Evolutionary conservation across 2,888 invertebrate species (phyloP).

Genomic region (Nematopogon swammerdamellus): DNA sequence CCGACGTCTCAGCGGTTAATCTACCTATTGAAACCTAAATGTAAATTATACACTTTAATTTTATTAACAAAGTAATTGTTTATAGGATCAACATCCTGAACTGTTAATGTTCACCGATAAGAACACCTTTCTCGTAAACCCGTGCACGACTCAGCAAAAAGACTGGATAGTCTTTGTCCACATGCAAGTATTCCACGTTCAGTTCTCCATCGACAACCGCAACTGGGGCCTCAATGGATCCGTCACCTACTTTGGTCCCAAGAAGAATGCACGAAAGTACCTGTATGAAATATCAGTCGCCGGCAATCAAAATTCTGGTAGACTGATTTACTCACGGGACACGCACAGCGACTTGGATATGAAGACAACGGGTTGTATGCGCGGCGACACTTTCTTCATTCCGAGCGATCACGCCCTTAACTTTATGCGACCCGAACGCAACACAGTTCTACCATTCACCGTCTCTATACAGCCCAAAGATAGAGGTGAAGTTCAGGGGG

Average conservation of each 20-base stretch:
- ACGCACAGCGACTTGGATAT: conserved; percentile 45
- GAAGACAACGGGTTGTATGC: conserved; percentile 25
- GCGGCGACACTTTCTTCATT: conserved; percentile 42
- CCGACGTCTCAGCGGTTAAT: too few relatives aligned
- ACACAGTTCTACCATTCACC: conserved; percentile 20
- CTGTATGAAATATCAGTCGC: conserved; percentile 34
- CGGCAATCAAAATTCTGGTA: conserved; percentile 29
- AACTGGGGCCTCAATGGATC: conserved; percentile 32
- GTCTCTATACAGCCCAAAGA: conserved; percentile 18
- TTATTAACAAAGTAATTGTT: too few relatives aligned
- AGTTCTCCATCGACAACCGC: conserved; percentile 32
- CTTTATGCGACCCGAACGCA: conserved; percentile 31
- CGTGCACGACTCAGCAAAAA: conserved; percentile 33
- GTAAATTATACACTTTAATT: too few relatives aligned
- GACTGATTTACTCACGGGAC: conserved; percentile 28
- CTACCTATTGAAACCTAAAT: too few relatives aligned
- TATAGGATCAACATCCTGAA: too few relatives aligned
- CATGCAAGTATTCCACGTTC: conserved; percentile 34
- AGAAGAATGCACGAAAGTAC: conserved; percentile 28
- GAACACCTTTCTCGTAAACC: conserved; percentile 31
- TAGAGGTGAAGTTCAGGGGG: conserved; percentile 3
- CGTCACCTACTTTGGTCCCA: conserved; percentile 43
- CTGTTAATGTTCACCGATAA: conserved; percentile 26
- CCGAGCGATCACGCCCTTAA: conserved; percentile 37
- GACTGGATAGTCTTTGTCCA: conserved; percentile 32